A percentile compares a stretch with the other conserved stretches of the same genome.
These are phyloP conservation scores for Littorina saxatilis DNA, from an alignment of 1,140 invertebrate genomes.

Conservation along the genomic window DNA sequence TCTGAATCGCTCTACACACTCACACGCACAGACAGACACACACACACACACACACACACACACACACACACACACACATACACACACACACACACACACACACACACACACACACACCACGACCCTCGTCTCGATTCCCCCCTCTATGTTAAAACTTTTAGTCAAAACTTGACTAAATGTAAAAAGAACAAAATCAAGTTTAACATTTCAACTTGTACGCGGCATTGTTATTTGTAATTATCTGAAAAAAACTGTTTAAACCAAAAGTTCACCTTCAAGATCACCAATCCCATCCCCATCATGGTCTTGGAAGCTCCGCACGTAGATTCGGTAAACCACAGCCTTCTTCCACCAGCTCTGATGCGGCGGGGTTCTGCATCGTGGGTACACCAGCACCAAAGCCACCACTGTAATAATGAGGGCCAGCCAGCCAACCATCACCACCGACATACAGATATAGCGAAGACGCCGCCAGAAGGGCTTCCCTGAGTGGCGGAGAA, in stretches of 20 bases:
- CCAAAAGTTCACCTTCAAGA: constrained; percentile 85
- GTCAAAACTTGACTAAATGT: too few relatives aligned
- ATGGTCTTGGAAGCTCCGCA: constrained; percentile 85
- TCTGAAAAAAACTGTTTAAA: too few relatives aligned
- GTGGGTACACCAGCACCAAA: constrained; percentile 58
- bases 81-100: background rate
- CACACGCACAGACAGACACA: too few relatives aligned
- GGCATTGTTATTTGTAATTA: too few relatives aligned
- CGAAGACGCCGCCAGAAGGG: constrained; percentile 59
- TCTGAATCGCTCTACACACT: too few relatives aligned
- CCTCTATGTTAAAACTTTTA: too few relatives aligned
- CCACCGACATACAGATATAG: constrained; percentile 55
- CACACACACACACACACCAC: too few relatives aligned
- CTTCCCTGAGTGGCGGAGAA: constrained; percentile 54
- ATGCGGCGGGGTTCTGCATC: constrained; percentile 47
- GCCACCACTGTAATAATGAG: constrained; percentile 63
- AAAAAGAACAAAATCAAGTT: too few relatives aligned
- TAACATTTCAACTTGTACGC: too few relatives aligned
- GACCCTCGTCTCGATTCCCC: too few relatives aligned
- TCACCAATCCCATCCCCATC: constrained; percentile 87
- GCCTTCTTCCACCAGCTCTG: constrained; percentile 84
- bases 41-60: too few relatives aligned
- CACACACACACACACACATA: too few relatives aligned
- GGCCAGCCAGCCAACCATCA: constrained; percentile 59
- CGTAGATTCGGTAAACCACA: constrained; percentile 86